Evolutionary conservation across 2,888 invertebrate species (phyloP), one percentile per base, ranked within the genome.

Genomic region (Xestobium rufovillosum): DNA sequence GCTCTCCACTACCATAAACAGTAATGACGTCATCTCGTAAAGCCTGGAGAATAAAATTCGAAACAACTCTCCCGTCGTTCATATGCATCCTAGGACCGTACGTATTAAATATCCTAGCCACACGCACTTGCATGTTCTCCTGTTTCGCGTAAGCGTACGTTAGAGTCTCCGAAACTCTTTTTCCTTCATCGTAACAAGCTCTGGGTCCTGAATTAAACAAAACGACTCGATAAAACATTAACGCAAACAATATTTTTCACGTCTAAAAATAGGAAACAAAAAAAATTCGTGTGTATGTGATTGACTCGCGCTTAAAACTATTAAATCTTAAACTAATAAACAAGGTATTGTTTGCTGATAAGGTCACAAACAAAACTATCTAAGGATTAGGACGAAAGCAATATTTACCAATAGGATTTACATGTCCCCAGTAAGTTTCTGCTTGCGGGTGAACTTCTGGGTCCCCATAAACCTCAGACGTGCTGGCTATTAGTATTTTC

Each of bases 101-200:
- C 0, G 98, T 98, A 65, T 98, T 98, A 66, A 98, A 98, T 52
- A 99, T 99, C 46, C 98, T 74, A 2, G 98, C 98, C 4, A 98
- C 95, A 34, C 97, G 73, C 1, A 99, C 92, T 28, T 87, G 77
- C 14, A 98, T 88, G 31, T 87, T 86, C 63, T 98, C 97, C 72
- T 97, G 96, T 59, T 95, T 92, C 10, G 90, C 87, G 65, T 99
- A 99, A 0, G 98, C 94, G 64, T 95, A 96, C 50, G 83, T 81
- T 39, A 99, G 70, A 0, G 97, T 91, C 67, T 99, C 98, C 0
- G 97, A 87, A 1, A 97, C 94, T 35, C 98, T 73, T 67, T 98
- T 99, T n/a, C 96, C 97, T 69, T 99, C 98, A 61, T 99, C 98
- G 57, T 98, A 98, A 65, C 98, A 99, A 1, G 97, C 92, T 39